phyloP scores from a whole-genome alignment of 2,113 vertebrate species.

The Corythornis cristatus region DNA sequence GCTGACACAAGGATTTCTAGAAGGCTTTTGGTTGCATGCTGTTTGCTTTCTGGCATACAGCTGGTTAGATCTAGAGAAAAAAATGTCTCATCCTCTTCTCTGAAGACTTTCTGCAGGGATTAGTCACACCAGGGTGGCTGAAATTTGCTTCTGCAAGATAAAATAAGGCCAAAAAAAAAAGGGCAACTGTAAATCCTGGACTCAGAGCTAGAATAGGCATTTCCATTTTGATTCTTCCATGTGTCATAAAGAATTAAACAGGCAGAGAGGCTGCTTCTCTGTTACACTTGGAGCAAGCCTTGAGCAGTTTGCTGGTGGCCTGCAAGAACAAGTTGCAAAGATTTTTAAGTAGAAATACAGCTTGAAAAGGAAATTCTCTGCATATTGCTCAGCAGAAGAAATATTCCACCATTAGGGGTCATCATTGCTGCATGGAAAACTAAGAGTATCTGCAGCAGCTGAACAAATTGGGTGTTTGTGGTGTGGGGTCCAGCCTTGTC shows the following conservation, averaged over 20 bases:
- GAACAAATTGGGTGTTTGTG: not conserved
- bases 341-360: not conserved
- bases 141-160: not conserved
- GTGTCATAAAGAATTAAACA: not conserved
- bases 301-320: not conserved
- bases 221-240: not conserved
- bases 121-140: not conserved
- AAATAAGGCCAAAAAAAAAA: not conserved
- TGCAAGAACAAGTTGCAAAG: not conserved
- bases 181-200: not conserved
- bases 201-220: not conserved
- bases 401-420: constrained; percentile 55
- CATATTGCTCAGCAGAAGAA: not conserved
- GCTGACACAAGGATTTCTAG: not conserved
- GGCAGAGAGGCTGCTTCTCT: not conserved
- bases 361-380: not conserved
- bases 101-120: not conserved
- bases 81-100: not conserved
- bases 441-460: not conserved
- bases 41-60: not conserved
- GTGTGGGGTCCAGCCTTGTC: not conserved
- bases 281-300: not conserved
- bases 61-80: not conserved
- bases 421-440: not conserved
- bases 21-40: not conserved